Evolutionary conservation across 2,888 invertebrate species (phyloP), one percentile per base, ranked within the genome.

Genomic region (Microctonus aethiopoides): DNA sequence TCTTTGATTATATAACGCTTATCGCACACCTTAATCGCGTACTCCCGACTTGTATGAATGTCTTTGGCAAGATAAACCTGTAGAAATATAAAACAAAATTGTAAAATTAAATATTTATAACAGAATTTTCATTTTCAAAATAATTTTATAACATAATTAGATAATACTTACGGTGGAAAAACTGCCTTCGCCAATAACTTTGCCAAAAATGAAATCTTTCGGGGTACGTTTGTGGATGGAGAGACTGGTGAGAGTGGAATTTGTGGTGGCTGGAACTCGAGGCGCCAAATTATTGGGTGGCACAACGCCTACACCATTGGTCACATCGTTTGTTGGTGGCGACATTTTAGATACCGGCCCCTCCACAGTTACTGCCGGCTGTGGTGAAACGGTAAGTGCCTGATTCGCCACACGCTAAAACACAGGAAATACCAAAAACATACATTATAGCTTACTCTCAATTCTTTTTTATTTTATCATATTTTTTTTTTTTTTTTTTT

Each of bases 11-110:
- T 97, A 87, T 97, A 95, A 63, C 91, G 90, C 88, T 99, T 99
- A 83, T 97, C 96, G 87, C 98, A 94, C n/a, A 98, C 97, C 92
- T 99, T 99, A 84, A 99, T 97, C 89, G 98, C 98, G 92, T 93
- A 96, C 89, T 98, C 96, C 83, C 92, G 94, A 81, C 91, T 92
- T 68, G 93, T 94, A 85, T 94, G 93, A 73, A 96, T 93, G 87
- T 98, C 97, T 87, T 95, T 95, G 64, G 96, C 97, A 77, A 97
- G 90, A 87, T 95, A 98, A 65, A 98, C 91, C 91, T 91, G 82
- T 24, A 60, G 69, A 22, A 26, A 11, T 24, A 64, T 7, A 10
- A 56, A 13, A 52, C 10, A 52, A 51, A 20, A 41, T 20, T n/a
- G n/a, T n/a, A 52, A 26, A 57, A 59, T 51, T 10, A 22, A 41